Evolutionary conservation across 2,888 invertebrate species (phyloP).

Genomic region (Plebejus argus): DNA sequence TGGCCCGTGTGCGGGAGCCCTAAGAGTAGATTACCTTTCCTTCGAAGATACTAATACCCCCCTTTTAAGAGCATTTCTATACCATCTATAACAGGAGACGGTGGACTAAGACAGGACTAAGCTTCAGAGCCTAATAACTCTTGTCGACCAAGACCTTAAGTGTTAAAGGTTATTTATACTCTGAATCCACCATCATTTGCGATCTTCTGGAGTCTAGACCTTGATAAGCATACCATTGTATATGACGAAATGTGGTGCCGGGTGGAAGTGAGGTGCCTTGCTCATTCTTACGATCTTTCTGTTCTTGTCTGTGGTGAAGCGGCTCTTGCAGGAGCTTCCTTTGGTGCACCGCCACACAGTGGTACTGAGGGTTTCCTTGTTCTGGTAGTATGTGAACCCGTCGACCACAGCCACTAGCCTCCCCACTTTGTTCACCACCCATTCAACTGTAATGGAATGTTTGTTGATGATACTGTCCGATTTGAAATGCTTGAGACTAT

Average conservation of each 20-base stretch:
- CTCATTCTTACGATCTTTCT: constrained; percentile 64
- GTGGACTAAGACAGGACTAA: too few species aligned
- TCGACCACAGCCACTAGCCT: constrained; percentile 43
- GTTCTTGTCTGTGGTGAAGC: constrained; percentile 43
- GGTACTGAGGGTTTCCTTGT: constrained; percentile 36
- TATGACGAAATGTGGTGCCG: constrained; percentile 48
- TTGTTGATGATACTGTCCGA: not conserved
- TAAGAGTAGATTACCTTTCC: too few species aligned
- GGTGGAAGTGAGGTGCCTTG: constrained; percentile 66
- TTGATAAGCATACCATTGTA: constrained; percentile 47
- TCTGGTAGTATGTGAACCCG: constrained; percentile 48
- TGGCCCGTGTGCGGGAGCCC: too few species aligned
- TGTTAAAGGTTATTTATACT: too few species aligned
- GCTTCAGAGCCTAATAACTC: too few species aligned
- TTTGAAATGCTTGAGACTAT: too few species aligned
- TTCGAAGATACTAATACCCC: too few species aligned
- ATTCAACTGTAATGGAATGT: constrained; percentile 40
- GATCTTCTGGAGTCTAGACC: constrained; percentile 36
- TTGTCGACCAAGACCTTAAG: too few species aligned
- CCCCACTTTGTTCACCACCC: constrained; percentile 41
- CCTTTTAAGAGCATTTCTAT: too few species aligned
- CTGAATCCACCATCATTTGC: too few species aligned
- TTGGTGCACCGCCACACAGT: constrained; percentile 47
- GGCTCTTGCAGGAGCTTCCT: constrained; percentile 43
- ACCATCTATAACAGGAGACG: too few species aligned